phyloP scores from a whole-genome alignment of 2,797 vertebrate species.

The Eleutherodactylus coqui region DNA sequence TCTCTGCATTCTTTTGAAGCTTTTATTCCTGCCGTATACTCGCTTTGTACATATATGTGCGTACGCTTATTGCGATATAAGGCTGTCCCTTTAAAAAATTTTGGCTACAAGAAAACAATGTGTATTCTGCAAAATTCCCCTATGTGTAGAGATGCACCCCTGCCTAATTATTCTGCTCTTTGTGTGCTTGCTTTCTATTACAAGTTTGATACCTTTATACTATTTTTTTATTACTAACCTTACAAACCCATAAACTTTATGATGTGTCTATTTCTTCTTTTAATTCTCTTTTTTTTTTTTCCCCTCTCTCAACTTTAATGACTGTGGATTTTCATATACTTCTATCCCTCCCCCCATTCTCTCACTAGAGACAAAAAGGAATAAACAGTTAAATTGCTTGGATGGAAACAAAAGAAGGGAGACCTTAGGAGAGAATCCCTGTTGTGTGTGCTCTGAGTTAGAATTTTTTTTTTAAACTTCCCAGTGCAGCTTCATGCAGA shows the following conservation, averaged over 20 bases:
- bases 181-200: background rate
- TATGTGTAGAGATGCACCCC: background rate
- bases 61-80: background rate
- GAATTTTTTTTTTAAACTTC: slow-evolving; percentile 57
- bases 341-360: background rate
- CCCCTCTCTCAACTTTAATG: background rate
- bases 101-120: background rate
- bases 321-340: slow-evolving; percentile 5
- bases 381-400: slow-evolving; percentile 58
- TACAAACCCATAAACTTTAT: background rate
- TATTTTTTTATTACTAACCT: background rate
- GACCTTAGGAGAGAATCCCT: slow-evolving; percentile 49
- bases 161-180: background rate
- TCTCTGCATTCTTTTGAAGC: slow-evolving; percentile 23
- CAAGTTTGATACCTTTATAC: background rate
- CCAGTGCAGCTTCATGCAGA: slow-evolving; percentile 40
- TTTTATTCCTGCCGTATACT: slow-evolving; percentile 24
- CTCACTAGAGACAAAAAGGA: slow-evolving; percentile 36
- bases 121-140: background rate
- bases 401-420: slow-evolving; percentile 52
- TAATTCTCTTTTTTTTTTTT: background rate
- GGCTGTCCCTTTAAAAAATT: slow-evolving; percentile 24
- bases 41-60: background rate
- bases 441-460: slow-evolving; percentile 55
- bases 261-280: background rate